phyloP scores from a whole-genome alignment of 2,888 invertebrate species.

The Drosophila flavopinicola region DNA sequence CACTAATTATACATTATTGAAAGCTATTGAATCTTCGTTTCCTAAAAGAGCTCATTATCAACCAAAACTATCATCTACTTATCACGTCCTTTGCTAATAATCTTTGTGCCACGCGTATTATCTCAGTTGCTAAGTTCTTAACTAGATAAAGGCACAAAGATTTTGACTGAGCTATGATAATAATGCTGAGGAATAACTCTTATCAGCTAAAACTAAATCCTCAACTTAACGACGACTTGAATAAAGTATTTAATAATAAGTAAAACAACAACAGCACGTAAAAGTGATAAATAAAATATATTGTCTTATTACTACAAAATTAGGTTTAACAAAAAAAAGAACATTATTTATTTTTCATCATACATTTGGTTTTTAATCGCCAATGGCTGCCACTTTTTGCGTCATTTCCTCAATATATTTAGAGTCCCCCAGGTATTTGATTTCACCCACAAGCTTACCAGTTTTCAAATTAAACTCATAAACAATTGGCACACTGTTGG shows the following conservation, averaged over 20 bases:
- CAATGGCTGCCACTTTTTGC: constrained; percentile 91
- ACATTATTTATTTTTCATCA: background rate
- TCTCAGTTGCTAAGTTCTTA: too few relatives aligned
- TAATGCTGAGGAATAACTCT: too few relatives aligned
- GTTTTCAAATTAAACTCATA: constrained; percentile 89
- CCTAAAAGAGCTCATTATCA: too few relatives aligned
- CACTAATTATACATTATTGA: background rate
- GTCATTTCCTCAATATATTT: constrained; percentile 91
- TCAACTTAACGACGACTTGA: too few relatives aligned
- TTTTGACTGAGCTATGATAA: too few relatives aligned
- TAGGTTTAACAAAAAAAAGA: background rate
- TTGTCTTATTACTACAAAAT: constrained; percentile 7
- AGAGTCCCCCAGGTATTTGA: constrained; percentile 91
- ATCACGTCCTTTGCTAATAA: background rate
- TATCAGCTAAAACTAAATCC: too few relatives aligned
- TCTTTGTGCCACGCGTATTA: background rate
- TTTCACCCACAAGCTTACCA: constrained; percentile 88
- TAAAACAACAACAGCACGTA: background rate
- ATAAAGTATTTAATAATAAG: too few relatives aligned
- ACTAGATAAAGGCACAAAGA: too few relatives aligned
- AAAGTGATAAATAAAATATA: constrained; percentile 19
- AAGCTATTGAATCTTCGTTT: background rate
- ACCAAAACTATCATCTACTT: too few relatives aligned
- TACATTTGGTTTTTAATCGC: constrained; percentile 84
- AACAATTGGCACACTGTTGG: constrained; percentile 92